These are phyloP conservation scores for Ormyrus thymus DNA, from an alignment of 2,888 invertebrate genomes.

Conservation along the genomic window DNA sequence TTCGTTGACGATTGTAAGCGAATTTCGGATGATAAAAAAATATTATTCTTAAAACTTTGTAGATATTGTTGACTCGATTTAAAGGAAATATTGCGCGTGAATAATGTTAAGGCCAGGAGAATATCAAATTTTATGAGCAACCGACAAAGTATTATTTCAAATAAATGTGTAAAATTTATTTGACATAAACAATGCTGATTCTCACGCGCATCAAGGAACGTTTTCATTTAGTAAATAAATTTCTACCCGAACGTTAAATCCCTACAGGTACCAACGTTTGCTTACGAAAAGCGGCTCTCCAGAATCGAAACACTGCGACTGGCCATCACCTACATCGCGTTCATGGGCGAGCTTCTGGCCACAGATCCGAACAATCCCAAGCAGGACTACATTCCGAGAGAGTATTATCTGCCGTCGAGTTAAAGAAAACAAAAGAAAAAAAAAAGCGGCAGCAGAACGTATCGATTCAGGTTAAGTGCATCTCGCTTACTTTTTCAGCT, in stretches of 20 bases:
- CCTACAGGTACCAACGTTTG: conserved; percentile 91
- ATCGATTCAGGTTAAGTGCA: no score
- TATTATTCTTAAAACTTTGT: not conserved
- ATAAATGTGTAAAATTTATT: no score
- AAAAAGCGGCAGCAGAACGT: not conserved
- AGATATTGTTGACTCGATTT: not conserved
- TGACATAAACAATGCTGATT: no score
- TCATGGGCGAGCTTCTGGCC: conserved; percentile 91
- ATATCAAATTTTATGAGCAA: no score
- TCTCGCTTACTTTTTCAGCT: no score
- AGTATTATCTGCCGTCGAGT: conserved; percentile 66
- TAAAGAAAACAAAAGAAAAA: conserved; percentile 26
- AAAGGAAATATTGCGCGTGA: no score
- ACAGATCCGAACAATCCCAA: conserved; percentile 71
- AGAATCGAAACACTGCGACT: conserved; percentile 95
- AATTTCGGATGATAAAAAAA: no score
- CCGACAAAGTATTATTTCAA: no score
- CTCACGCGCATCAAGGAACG: no score
- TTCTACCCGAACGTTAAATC: not conserved
- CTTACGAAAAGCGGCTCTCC: conserved; percentile 95
- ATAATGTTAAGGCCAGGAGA: no score
- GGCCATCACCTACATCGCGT: conserved; percentile 97
- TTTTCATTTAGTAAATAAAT: not conserved
- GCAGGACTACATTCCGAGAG: conserved; percentile 71
- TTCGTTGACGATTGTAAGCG: no score